Percentiles rank a stretch among this genome's conserved stretches.
phyloP scores from a whole-genome alignment of 2,113 vertebrate species.

The Callorhinus ursinus region DNA sequence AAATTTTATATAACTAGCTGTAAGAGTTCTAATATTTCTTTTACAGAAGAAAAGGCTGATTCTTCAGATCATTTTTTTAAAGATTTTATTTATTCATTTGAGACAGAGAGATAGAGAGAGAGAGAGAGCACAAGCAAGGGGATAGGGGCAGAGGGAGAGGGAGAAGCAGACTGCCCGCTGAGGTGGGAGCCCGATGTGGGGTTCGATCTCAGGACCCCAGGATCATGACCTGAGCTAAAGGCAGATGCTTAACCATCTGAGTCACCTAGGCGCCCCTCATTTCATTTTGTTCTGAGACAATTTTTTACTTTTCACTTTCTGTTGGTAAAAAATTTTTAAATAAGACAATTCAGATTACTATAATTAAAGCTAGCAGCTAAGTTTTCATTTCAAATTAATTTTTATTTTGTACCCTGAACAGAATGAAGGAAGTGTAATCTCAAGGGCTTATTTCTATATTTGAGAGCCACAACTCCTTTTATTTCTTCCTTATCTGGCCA shows the following conservation, averaged over 20 bases:
- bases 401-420: neutral
- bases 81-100: no score
- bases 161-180: no score
- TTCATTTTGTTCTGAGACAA: neutral
- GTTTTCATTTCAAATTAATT: neutral
- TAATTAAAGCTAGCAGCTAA: neutral
- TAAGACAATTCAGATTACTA: neutral
- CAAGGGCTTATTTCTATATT: neutral
- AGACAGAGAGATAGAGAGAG: no score
- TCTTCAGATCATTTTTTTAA: neutral
- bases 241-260: no score
- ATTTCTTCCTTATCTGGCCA: neutral
- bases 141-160: no score
- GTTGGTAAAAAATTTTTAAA: neutral
- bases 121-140: no score
- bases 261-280: neutral
- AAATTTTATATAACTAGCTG: neutral
- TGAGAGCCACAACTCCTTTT: neutral
- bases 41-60: neutral
- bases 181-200: no score
- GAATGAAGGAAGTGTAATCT: neutral
- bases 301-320: neutral
- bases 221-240: no score
- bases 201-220: no score
- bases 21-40: neutral